These are phyloP conservation scores for Didymodactylos carnosus DNA, from an alignment of 2,888 invertebrate genomes.

Conservation along the genomic window DNA sequence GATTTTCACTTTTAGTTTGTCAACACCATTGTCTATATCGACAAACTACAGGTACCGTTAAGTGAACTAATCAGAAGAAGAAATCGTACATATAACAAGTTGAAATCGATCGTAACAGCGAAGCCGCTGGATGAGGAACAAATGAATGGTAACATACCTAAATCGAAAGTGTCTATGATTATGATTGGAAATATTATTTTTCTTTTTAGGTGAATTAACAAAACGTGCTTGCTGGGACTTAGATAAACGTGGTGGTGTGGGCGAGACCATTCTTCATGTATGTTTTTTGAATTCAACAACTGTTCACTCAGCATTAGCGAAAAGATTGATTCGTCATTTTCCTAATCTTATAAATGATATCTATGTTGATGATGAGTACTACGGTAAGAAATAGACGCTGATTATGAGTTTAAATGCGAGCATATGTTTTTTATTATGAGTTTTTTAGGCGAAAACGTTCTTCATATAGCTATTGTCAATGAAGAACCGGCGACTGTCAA, in stretches of 20 bases:
- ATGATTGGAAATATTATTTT: constrained; percentile 24
- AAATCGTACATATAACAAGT: constrained; percentile 52
- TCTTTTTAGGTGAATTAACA: constrained; percentile 39
- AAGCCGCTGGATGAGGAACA: constrained; percentile 21
- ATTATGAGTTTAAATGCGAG: too few species aligned
- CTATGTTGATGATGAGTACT: constrained; percentile 87
- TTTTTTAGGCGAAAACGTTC: constrained; percentile 61
- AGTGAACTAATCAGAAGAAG: constrained; percentile 64
- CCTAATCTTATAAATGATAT: constrained; percentile 87
- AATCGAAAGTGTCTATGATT: too few species aligned
- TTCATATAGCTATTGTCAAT: constrained; percentile 93
- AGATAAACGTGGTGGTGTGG: constrained; percentile 76
- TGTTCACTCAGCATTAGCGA: constrained; percentile 74
- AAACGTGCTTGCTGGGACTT: constrained; percentile 76
- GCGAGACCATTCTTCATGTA: constrained; percentile 77
- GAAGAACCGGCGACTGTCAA: constrained; percentile 95
- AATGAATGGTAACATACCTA: too few species aligned
- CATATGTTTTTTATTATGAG: constrained; percentile 71
- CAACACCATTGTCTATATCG: too few species aligned
- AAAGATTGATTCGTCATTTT: constrained; percentile 66
- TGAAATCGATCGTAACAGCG: constrained; percentile 12
- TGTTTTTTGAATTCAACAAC: constrained; percentile 76
- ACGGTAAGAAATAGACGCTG: constrained; percentile 51
- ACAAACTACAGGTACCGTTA: constrained; percentile 45
- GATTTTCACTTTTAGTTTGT: not conserved